Percentiles rank a stretch among this genome's conserved stretches.
Evolutionary conservation across 2,888 invertebrate genomes (phyloP).

Genomic region (Therioaphis trifolii): DNA sequence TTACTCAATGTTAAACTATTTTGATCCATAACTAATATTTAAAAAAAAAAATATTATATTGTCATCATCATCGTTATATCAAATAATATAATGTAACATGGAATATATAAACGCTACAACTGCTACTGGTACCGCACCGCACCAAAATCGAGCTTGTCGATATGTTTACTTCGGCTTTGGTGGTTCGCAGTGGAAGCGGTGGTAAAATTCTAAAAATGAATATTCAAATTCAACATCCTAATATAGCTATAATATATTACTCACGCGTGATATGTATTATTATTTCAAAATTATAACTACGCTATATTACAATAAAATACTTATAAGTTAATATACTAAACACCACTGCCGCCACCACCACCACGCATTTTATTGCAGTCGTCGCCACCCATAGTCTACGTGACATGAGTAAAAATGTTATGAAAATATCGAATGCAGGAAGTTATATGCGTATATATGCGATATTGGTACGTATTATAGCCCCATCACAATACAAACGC

Average conservation of each 20-base stretch:
- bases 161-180: conserved; percentile 59
- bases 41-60: no score
- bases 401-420: neutral
- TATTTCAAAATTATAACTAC: no score
- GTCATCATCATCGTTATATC: no score
- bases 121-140: neutral
- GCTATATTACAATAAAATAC: no score
- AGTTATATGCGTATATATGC: neutral
- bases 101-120: neutral
- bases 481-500: neutral
- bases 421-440: neutral
- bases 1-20: no score
- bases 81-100: no score
- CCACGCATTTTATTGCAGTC: neutral
- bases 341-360: no score
- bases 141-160: conserved; percentile 57
- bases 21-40: no score
- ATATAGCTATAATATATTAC: no score
- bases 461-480: neutral
- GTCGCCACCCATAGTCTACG: neutral
- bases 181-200: neutral
- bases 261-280: no score
- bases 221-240: no score
- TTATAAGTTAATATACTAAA: no score
- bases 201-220: neutral